A percentile compares a stretch with the other conserved stretches of the same genome.
phyloP scores from a whole-genome alignment of 2,113 vertebrate species.

The Rhipidura dahli region DNA sequence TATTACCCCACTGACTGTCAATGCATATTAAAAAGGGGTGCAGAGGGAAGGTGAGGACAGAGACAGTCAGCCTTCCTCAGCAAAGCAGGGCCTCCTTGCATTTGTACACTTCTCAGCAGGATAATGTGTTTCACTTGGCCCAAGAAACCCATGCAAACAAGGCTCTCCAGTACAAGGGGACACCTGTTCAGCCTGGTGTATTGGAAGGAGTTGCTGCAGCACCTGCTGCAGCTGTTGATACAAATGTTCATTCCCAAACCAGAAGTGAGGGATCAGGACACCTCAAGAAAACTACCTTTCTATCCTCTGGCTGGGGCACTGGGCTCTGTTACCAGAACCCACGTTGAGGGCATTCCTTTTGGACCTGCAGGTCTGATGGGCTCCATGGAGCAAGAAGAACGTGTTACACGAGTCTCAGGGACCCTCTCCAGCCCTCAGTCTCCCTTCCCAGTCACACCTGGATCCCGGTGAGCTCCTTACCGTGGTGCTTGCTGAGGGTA shows the following conservation, averaged over 20 bases:
- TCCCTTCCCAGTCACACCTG: not conserved
- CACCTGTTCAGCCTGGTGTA: not conserved
- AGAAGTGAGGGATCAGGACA: not conserved
- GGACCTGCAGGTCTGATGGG: fast-evolving
- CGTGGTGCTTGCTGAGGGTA: not conserved
- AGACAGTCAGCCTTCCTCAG: not conserved
- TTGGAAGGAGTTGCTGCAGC: not conserved
- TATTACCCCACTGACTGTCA: not conserved
- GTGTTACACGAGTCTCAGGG: fast-evolving
- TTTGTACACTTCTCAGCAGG: not conserved
- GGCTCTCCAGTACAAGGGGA: not conserved
- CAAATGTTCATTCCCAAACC: not conserved
- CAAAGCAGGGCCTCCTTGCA: not conserved
- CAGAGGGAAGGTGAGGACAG: not conserved
- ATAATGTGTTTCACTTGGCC: not conserved
- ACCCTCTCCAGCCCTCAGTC: not conserved
- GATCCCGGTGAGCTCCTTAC: not conserved
- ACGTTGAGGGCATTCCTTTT: not conserved
- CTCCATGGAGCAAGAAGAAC: not conserved
- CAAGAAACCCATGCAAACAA: not conserved
- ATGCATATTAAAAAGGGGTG: not conserved
- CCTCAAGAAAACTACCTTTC: not conserved
- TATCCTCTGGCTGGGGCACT: not conserved
- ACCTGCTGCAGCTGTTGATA: not conserved
- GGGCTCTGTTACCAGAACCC: not conserved